Evolutionary conservation across 2,888 invertebrate species (phyloP), one percentile per base, ranked within the genome.

Genomic region (Eledone cirrhosa): DNA sequence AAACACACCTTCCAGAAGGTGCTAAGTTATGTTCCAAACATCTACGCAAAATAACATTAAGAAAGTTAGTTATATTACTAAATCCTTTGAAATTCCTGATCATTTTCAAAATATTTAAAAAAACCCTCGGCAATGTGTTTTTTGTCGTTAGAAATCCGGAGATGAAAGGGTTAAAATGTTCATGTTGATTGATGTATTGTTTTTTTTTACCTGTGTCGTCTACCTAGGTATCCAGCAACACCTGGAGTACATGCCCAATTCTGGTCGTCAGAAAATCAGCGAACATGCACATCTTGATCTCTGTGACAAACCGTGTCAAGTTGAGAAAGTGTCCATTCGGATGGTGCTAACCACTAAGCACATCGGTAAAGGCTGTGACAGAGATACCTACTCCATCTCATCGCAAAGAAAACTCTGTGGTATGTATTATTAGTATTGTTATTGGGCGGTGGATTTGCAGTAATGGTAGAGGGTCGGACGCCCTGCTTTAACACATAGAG

Each of bases 341-440:
- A 92, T 96, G 77, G 93, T 93, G 29, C 92, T 96, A 83, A 93
- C 94, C 80, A 95, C 95, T 22, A 94, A 95, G 79, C 96, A 98
- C 90, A 97, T 97, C 82, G 98, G 97, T 83, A 96, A 97, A 90
- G 97, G 98, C 87, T 99, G 99, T 92, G 98, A 98, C 91, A 92
- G 98, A 7, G 98, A 98, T 90, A 96, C 97, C 0, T 96, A 97
- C 91, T 94, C 95, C 63, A 94, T 96, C 77, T 94, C 95, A 86
- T 94, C 95, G 29, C 96, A 96, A 91, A 92, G 95, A 81, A 95
- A 95, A 90, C 93, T 96, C 11, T 97, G 97, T 91, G 96, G 93
- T 93, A 88, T 90, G 92, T 88, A 48, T 33, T 27, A 5, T 13
- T 13, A 29, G 8, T 8, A 16, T 29, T 8, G 19, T 29, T 13